phyloP scores from a whole-genome alignment of 2,888 invertebrate species.

The Heliconius aoede region DNA sequence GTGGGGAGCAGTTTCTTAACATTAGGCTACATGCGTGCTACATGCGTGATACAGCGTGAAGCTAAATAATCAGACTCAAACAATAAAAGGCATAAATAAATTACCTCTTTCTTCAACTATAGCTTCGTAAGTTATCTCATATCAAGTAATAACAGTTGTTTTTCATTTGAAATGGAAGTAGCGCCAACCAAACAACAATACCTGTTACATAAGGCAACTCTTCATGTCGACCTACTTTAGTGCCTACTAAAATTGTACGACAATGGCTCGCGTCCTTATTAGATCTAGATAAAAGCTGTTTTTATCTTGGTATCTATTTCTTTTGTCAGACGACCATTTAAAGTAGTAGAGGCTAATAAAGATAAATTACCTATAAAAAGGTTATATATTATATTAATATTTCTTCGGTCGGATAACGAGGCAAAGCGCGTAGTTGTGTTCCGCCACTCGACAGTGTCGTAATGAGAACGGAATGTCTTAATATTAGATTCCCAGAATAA shows the following conservation, averaged over 20 bases:
- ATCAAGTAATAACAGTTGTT: neutral
- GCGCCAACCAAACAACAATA: conserved; percentile 1
- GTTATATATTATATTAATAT: too few species aligned
- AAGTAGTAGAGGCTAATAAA: neutral
- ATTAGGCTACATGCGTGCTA: too few species aligned
- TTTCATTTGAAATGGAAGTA: conserved; percentile 13
- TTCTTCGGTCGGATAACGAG: too few species aligned
- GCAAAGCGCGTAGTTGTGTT: too few species aligned
- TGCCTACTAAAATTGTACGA: conserved; percentile 18
- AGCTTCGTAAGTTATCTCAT: neutral
- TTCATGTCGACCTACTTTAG: conserved; percentile 24
- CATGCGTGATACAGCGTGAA: too few species aligned
- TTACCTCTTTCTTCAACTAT: neutral
- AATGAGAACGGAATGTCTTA: too few species aligned
- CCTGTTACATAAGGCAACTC: conserved; percentile 25
- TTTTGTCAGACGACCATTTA: neutral
- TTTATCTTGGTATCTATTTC: conserved; percentile 14
- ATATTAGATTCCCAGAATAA: too few species aligned
- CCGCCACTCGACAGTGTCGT: too few species aligned
- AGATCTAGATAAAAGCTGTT: conserved; percentile 18
- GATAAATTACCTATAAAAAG: neutral
- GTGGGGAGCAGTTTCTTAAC: too few species aligned
- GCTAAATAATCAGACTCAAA: neutral
- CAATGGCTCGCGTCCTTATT: conserved; percentile 25
- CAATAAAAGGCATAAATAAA: neutral